These are phyloP conservation scores for Notodonta ziczac DNA, from an alignment of 2,888 invertebrate species.

Conservation along the genomic window DNA sequence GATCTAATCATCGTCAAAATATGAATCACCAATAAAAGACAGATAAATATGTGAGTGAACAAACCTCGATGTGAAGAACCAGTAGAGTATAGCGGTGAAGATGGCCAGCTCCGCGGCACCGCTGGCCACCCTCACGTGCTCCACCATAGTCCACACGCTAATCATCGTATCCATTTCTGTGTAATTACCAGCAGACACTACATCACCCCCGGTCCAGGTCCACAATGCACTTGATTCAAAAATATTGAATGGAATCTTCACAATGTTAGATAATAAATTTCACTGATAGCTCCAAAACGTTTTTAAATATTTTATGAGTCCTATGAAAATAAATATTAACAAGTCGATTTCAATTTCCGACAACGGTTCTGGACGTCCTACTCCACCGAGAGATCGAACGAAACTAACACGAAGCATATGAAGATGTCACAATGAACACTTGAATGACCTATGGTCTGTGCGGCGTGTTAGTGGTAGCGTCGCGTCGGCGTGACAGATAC, in stretches of 20 bases:
- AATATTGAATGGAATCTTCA: constrained; percentile 52
- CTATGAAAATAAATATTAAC: constrained; percentile 22
- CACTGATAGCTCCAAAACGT: constrained; percentile 26
- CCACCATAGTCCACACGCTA: constrained; percentile 78
- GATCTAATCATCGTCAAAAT: too few species aligned
- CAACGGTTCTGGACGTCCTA: constrained; percentile 36
- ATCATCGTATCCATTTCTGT: constrained; percentile 75
- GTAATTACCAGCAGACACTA: constrained; percentile 58
- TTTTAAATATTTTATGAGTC: constrained; percentile 17
- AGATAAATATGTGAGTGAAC: constrained; percentile 34
- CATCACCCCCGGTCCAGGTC: constrained; percentile 71
- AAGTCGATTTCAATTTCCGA: constrained; percentile 36
- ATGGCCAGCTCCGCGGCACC: constrained; percentile 86
- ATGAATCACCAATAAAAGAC: background rate
- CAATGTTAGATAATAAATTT: constrained; percentile 19
- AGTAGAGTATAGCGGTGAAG: constrained; percentile 85
- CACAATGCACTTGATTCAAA: constrained; percentile 56
- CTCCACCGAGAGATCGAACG: constrained; percentile 33
- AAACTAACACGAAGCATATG: constrained; percentile 35
- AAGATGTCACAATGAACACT: constrained; percentile 34
- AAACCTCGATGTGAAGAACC: constrained; percentile 86
- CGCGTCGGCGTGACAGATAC: constrained; percentile 63
- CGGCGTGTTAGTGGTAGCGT: constrained; percentile 36
- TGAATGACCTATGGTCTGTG: constrained; percentile 38
- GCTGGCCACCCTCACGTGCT: constrained; percentile 81